phyloP scores from a whole-genome alignment of 2,888 invertebrate genomes.

The Ditula angustiorana region DNA sequence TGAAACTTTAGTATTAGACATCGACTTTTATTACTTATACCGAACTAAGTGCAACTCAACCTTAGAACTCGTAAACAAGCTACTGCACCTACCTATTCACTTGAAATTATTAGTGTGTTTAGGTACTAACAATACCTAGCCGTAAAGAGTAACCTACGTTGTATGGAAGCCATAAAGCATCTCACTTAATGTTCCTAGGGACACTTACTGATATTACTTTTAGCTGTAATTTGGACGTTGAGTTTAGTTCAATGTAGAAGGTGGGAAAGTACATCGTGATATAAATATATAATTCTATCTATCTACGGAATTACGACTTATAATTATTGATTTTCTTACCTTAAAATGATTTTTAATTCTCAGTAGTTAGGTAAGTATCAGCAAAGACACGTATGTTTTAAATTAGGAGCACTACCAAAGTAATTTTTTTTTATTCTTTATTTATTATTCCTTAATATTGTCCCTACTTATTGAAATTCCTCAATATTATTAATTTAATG shows the following conservation, averaged over 20 bases:
- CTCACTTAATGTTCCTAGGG: slow-evolving; percentile 48
- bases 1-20: too few species aligned
- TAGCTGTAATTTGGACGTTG: neutral
- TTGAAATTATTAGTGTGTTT: slow-evolving; percentile 56
- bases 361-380: neutral
- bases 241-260: neutral
- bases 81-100: slow-evolving; percentile 56
- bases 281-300: neutral
- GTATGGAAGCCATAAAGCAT: slow-evolving; percentile 47
- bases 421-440: too few species aligned
- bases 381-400: too few species aligned
- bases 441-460: too few species aligned
- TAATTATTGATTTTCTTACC: too few species aligned
- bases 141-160: slow-evolving; percentile 45
- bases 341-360: too few species aligned
- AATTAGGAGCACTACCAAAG: too few species aligned
- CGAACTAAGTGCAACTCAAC: neutral
- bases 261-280: neutral
- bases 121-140: slow-evolving; percentile 36
- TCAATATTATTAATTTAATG: too few species aligned
- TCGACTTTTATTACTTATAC: neutral
- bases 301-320: too few species aligned
- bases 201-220: slow-evolving; percentile 47
- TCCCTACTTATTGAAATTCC: too few species aligned
- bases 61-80: slow-evolving; percentile 47